Evolutionary conservation across 2,797 vertebrate genomes (phyloP), one percentile per base, ranked within the genome.

Genomic region (Monodelphis domestica): DNA sequence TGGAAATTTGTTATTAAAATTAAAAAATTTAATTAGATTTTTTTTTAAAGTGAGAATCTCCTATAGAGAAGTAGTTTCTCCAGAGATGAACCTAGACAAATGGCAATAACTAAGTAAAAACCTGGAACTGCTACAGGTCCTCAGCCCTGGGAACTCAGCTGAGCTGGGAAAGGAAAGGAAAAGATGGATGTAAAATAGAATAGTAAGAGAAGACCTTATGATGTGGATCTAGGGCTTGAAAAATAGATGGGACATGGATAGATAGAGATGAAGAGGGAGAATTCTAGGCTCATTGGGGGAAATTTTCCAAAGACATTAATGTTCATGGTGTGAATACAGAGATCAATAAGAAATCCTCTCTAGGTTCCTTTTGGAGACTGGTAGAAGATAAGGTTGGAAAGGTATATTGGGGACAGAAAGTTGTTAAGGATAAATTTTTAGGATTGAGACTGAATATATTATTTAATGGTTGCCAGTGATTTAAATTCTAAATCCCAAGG

Each of bases 271-370:
- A 93, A 0, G 15, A 87, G 1, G 56, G 84, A 95, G n/a, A 57
- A 53, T 78, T 30, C 53, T 87, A 93, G 91, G 1, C 26, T 87
- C 84, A 92, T 87, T 87, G 38, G 92, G 26, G 91, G 91, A 55
- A 90, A 94, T 70, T 38, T 70, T n/a, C 63, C 63, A 70, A n/a
- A 70, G 63, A 70, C 15, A 17, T n/a, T 0, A 70, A 38, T 2
- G 15, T 70, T 70, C 14, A 70, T 17, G 2, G 1, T 70, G 38
- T 38, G 59, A 70, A n/a, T 70, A n/a, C n/a, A 70, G 2, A 70
- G 17, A 14, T 70, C 33, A 6, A 6, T 38, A 70, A 70, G 63
- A 21, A 38, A 17, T 4, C 17, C n/a, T 38, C 15, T 2, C 63
- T 38, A n/a, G n/a, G n/a, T n/a, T n/a, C n/a, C n/a, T 70, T 6